phyloP scores from a whole-genome alignment of 2,888 invertebrate species.

The Nematopogon swammerdamellus region DNA sequence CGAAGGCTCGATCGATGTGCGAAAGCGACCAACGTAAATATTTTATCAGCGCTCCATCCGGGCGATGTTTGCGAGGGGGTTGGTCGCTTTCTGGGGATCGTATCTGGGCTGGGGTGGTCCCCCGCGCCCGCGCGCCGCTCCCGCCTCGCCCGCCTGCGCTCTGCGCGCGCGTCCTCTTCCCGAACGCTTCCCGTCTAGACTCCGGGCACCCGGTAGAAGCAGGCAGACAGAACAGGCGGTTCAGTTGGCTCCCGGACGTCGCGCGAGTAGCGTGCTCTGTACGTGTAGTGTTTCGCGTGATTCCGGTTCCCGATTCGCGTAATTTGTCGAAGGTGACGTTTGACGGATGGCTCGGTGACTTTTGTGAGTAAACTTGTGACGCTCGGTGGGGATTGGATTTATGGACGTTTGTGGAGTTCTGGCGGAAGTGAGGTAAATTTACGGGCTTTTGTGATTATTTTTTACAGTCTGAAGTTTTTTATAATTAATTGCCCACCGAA shows the following conservation, averaged over 20 bases:
- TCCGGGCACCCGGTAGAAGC: no score
- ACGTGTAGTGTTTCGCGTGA: neutral
- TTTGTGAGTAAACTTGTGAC: neutral
- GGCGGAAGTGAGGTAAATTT: neutral
- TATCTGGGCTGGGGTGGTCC: conserved; percentile 24
- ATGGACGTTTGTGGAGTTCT: neutral
- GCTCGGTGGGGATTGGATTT: neutral
- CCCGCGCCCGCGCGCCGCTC: conserved; percentile 16
- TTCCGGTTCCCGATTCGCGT: neutral
- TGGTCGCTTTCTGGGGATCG: conserved; percentile 28
- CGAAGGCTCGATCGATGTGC: conserved; percentile 1
- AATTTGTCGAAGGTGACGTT: neutral
- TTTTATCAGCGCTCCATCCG: conserved; percentile 22
- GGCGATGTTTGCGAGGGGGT: conserved; percentile 26
- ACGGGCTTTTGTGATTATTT: no score
- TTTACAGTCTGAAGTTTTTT: no score
- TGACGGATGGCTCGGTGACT: neutral
- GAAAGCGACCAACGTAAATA: conserved; percentile 7
- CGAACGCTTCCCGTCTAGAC: conserved; percentile 37
- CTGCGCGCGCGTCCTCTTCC: conserved; percentile 12
- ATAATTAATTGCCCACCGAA: no score
- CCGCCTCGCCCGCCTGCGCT: conserved; percentile 16
- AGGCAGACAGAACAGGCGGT: conserved; percentile 15
- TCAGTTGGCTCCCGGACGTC: conserved; percentile 29
- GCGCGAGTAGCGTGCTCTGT: conserved; percentile 21